These are phyloP conservation scores for Parnassius smintheus DNA, from an alignment of 2,888 invertebrate genomes.

Conservation along the genomic window DNA sequence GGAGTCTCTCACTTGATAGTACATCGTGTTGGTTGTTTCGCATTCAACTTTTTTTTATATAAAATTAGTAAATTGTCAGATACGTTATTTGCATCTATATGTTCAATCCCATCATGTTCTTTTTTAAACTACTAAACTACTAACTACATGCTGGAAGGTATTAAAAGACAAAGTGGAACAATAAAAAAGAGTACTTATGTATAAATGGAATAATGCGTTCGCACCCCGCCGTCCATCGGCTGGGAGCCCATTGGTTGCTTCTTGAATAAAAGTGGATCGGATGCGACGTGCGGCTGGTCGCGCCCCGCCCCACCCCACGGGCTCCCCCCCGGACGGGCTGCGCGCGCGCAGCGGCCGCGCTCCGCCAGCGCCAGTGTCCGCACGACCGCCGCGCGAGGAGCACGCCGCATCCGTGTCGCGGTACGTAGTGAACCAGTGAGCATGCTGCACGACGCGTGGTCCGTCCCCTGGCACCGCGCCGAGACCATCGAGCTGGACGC, in stretches of 20 bases:
- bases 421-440: slow-evolving; percentile 33
- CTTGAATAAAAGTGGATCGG: slow-evolving; percentile 18
- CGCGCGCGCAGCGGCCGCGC: slow-evolving; percentile 31
- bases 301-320: slow-evolving; percentile 3
- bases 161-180: background rate
- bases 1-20: too few relatives aligned
- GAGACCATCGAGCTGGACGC: slow-evolving; percentile 63
- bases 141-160: too few relatives aligned
- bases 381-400: slow-evolving; percentile 34
- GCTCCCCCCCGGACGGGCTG: slow-evolving; percentile 23
- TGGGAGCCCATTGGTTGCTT: slow-evolving; percentile 21
- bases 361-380: slow-evolving; percentile 36
- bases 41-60: too few relatives aligned
- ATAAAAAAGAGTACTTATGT: slow-evolving; percentile 4
- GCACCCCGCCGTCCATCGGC: slow-evolving; percentile 27
- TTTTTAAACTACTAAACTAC: too few relatives aligned
- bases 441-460: slow-evolving; percentile 71
- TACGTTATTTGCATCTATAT: too few relatives aligned
- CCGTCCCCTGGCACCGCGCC: slow-evolving; percentile 50
- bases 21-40: too few relatives aligned
- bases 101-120: too few relatives aligned
- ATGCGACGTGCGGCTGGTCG: slow-evolving; percentile 10
- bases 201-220: slow-evolving; percentile 20
- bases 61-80: too few relatives aligned
- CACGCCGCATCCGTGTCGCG: slow-evolving; percentile 34